phyloP scores from a whole-genome alignment of 2,113 vertebrate species.

The Archilochus colubris region DNA sequence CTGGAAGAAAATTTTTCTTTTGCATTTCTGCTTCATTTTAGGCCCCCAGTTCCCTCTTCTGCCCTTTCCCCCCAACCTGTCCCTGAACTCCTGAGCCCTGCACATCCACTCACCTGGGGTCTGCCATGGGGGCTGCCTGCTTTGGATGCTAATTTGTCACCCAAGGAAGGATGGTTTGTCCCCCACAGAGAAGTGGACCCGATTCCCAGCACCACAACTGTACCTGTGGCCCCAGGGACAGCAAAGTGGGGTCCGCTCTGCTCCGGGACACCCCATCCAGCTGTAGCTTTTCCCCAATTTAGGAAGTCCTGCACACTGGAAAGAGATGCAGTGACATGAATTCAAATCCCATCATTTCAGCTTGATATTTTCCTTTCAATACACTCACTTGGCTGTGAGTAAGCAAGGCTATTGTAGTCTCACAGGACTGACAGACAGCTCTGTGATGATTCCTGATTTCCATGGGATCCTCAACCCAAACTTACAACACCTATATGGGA shows the following conservation, averaged over 20 bases:
- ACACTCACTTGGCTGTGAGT: not conserved
- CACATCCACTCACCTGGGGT: fast-evolving
- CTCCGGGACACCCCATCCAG: not conserved
- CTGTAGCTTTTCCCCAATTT: not conserved
- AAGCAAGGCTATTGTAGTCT: not conserved
- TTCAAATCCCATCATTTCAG: not conserved
- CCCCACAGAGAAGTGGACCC: fast-evolving
- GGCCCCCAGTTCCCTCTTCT: not conserved
- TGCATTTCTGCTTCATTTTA: slow-evolving; percentile 37
- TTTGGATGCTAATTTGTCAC: not conserved
- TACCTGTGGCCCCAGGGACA: not conserved
- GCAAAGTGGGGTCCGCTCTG: not conserved
- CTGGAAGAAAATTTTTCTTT: not conserved
- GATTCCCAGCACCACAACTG: not conserved
- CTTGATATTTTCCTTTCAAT: not conserved
- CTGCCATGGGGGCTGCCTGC: not conserved
- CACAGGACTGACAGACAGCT: not conserved
- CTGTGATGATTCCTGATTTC: not conserved
- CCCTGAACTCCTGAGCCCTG: fast-evolving
- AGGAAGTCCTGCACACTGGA: not conserved
- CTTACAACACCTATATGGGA: not conserved
- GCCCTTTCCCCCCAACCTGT: not conserved
- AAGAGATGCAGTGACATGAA: not conserved
- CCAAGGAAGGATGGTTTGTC: not conserved
- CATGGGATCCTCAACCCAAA: not conserved